Conservation (phyloP, 2,113 vertebrate species). For the Parotia lawesii region DNA sequence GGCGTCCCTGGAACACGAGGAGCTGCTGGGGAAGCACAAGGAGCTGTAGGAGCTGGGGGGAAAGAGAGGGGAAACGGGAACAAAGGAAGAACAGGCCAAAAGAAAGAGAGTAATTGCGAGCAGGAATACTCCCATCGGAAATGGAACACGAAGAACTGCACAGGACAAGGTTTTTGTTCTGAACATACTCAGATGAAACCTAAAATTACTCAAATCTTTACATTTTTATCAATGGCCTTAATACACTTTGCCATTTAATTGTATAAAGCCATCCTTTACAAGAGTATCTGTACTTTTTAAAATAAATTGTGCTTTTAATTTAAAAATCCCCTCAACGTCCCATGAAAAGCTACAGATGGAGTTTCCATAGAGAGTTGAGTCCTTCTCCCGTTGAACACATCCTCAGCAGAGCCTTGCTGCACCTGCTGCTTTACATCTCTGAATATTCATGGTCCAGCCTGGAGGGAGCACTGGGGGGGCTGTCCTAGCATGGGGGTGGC, state of each 20-base stretch:
- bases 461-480: not conserved
- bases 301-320: conserved; percentile 60
- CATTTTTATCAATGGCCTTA: conserved; percentile 62
- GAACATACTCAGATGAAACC: conserved; percentile 38
- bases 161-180: not conserved
- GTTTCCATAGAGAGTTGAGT: conserved; percentile 62
- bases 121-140: not conserved
- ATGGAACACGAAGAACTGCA: not conserved
- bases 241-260: conserved; percentile 61
- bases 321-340: not conserved
- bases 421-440: conserved; percentile 71
- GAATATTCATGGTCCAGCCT: conserved; percentile 67
- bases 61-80: not conserved
- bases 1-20: not conserved
- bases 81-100: not conserved
- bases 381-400: conserved; percentile 51
- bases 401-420: conserved; percentile 64
- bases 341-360: conserved; percentile 73
- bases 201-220: conserved; percentile 69
- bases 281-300: conserved; percentile 42
- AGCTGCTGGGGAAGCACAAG: not conserved
- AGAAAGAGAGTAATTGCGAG: not conserved
- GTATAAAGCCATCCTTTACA: conserved; percentile 38
- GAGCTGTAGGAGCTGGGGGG: not conserved
- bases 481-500: conserved; percentile 30